phyloP scores from a whole-genome alignment of 2,113 vertebrate species.

The Rhodinocichla rosea region DNA sequence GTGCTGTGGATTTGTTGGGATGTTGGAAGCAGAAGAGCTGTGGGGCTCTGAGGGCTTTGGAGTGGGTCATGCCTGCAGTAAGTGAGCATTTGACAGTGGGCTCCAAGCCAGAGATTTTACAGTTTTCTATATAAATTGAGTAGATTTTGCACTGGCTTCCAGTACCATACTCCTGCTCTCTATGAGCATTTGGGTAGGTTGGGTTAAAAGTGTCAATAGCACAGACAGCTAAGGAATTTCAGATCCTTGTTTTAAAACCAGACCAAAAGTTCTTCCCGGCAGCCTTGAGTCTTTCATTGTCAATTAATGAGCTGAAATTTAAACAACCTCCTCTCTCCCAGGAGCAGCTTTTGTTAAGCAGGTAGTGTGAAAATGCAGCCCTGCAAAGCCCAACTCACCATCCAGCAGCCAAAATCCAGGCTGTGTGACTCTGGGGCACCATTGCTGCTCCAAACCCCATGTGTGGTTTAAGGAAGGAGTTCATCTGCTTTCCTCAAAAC shows the following conservation, averaged over 20 bases:
- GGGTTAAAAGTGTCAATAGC: neutral
- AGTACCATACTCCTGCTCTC: neutral
- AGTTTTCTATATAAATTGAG: neutral
- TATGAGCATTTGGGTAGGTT: accelerated
- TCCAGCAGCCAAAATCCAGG: neutral
- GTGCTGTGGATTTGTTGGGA: no score
- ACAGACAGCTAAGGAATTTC: neutral
- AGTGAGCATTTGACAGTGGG: neutral
- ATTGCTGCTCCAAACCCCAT: neutral
- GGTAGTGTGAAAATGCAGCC: neutral
- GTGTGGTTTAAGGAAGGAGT: neutral
- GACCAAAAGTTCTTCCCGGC: neutral
- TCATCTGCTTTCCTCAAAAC: neutral
- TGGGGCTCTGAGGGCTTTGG: neutral
- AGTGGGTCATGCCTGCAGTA: neutral
- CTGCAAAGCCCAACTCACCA: neutral
- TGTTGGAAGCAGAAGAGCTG: neutral
- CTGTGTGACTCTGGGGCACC: accelerated
- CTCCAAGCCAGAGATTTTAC: neutral
- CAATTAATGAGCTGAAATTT: neutral
- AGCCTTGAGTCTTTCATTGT: neutral
- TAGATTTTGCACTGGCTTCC: neutral
- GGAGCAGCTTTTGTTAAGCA: neutral
- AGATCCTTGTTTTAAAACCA: neutral
- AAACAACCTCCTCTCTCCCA: neutral